A percentile compares a stretch with the other conserved stretches of the same genome.
These are phyloP conservation scores for Odobenus rosmarus DNA, from an alignment of 2,113 vertebrate species.

Conservation along the genomic window DNA sequence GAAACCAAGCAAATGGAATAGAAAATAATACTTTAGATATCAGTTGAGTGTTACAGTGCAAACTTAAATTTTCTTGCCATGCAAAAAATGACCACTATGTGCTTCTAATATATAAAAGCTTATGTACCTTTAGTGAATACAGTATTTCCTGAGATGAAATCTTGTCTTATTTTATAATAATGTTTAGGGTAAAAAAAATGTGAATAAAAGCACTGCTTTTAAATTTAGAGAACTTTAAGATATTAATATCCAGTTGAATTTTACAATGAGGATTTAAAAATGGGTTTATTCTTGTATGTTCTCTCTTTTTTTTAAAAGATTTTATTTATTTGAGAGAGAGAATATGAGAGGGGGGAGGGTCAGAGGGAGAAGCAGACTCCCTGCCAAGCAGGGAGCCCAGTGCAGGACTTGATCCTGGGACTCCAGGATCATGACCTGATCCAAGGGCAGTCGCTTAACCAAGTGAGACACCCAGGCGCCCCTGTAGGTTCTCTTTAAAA, in stretches of 20 bases:
- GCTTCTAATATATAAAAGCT: neutral
- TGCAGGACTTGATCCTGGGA: no score
- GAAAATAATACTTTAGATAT: neutral
- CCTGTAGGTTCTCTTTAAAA: neutral
- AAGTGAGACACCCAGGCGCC: no score
- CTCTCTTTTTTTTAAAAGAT: neutral
- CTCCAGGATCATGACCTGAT: no score
- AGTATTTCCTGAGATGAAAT: slow-evolving; percentile 12
- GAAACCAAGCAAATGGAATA: neutral
- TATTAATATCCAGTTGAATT: slow-evolving; percentile 4
- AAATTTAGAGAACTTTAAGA: neutral
- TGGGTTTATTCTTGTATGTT: neutral
- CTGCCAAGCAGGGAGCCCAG: no score
- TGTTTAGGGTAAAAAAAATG: neutral
- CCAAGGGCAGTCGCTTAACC: no score
- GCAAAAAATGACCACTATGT: neutral
- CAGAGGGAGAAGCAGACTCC: no score
- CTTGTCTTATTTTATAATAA: neutral
- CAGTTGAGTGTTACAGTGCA: neutral
- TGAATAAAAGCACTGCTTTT: neutral
- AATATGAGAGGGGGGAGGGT: no score
- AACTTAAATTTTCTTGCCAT: neutral
- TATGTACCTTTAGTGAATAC: neutral
- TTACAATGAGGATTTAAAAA: slow-evolving; percentile 14
- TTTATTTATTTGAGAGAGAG: no score